phyloP scores from a whole-genome alignment of 2,888 invertebrate species.

The Julus scandinavius region DNA sequence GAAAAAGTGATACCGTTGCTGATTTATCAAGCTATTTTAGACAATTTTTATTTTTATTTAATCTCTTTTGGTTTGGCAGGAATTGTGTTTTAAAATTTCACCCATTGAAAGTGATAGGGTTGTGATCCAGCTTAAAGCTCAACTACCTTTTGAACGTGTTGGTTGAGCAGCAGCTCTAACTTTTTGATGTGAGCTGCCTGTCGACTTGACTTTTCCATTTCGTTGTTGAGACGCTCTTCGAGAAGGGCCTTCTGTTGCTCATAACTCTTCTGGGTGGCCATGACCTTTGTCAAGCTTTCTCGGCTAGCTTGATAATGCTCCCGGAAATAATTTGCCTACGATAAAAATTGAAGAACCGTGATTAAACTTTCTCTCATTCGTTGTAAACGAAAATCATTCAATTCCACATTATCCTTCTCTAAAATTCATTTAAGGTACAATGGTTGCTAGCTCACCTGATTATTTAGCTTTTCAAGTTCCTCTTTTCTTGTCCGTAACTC shows the following conservation, averaged over 20 bases:
- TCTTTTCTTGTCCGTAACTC: not conserved
- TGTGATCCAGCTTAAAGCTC: no score
- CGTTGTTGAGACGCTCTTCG: not conserved
- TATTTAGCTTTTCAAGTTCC: not conserved
- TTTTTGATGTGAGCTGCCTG: not conserved
- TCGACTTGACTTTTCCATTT: not conserved
- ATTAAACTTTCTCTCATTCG: no score
- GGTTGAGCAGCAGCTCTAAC: not conserved
- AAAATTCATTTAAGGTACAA: no score
- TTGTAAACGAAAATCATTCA: no score
- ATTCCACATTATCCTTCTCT: no score
- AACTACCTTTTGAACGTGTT: not conserved
- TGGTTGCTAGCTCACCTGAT: not conserved
- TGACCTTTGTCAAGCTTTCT: not conserved
- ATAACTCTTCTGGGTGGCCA: not conserved
- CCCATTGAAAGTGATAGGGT: no score
- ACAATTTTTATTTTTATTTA: no score
- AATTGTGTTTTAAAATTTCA: no score
- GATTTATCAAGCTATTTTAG: no score
- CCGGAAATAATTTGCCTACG: not conserved
- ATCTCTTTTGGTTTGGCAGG: no score
- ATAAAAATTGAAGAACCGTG: not conserved
- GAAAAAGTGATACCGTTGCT: no score
- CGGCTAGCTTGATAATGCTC: slow-evolving; percentile 36
- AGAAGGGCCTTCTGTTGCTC: not conserved